Base-by-base conservation (phyloP, 2,797 vertebrate species). In the Champsocephalus esox region DNA sequence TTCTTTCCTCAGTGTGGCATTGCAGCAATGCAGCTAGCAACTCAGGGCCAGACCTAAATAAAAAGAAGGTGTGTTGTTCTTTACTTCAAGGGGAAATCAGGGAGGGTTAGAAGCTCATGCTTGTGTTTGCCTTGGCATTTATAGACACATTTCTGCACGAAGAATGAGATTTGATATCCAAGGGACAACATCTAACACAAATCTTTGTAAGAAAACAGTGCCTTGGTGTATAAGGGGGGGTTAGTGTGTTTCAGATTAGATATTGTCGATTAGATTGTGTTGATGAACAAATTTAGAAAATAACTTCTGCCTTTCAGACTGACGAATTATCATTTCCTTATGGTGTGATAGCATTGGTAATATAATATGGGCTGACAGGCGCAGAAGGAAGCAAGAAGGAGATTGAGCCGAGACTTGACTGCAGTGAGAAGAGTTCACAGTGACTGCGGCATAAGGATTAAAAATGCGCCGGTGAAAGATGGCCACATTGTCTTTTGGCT, bases 191-290 rank as follows among this genome's bases (percentile, higher is more conserved):
- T 28, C 28, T 6, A n/a, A 14, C 24, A 48, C 12, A 45, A 19
- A 13, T 8, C 2, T 28, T 12, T 60, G 12, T 55, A 28, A 2
- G 1, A 16, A 56, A 17, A 34, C 34, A 63, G 21, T 38, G 13
- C 13, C 14, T 14, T 51, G 21, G 4, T 48, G 55, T 28, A 45
- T 46, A 5, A 51, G 12, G 6, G 12, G n/a, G 46, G 6, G 2
- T 41, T 58, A 59, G 12, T 28, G 50, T 32, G 43, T 64, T 58
- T 66, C 16, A 59, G 63, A 75, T 73, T 55, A 58, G 52, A 76
- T 57, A 16, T 45, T 65, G 49, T 43, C 60, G 70, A 69, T 84
- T 66, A 51, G 12, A 69, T 34, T 48, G 13, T 73, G 63, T 41
- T 43, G 57, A 64, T 66, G 75, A 60, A 70, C 64, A 16, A 50